A percentile compares a stretch with the other conserved stretches of the same genome.
Conservation (phyloP, 2,113 vertebrate genomes). For the Brachirus orientalis region DNA sequence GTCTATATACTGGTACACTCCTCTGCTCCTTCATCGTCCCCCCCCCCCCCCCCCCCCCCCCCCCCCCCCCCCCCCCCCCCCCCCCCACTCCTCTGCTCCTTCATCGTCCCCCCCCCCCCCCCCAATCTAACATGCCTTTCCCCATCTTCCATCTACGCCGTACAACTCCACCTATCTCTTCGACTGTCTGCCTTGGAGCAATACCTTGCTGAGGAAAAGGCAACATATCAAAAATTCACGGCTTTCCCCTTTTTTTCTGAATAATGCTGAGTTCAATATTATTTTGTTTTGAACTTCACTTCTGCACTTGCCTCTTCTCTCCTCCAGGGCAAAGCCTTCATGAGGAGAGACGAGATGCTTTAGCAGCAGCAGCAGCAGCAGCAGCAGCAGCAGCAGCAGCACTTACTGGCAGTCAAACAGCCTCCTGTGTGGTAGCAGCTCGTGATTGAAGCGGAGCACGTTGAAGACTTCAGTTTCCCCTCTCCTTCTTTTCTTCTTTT, state of each 20-base stretch:
- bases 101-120: conserved; percentile 49
- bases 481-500: not conserved
- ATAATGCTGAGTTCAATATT: conserved; percentile 86
- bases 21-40: conserved; percentile 66
- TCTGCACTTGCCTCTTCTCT: conserved; percentile 56
- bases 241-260: conserved; percentile 79
- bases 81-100: conserved; percentile 43
- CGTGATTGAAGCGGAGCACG: conserved; percentile 49
- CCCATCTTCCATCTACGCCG: conserved; percentile 54
- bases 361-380: conserved; percentile 48
- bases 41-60: no score
- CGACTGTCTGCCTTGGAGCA: conserved; percentile 71
- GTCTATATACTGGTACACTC: conserved; percentile 64
- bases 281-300: conserved; percentile 82
- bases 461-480: conserved; percentile 37
- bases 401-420: conserved; percentile 79
- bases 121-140: conserved; percentile 46
- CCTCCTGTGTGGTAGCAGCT: conserved; percentile 63
- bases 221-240: conserved; percentile 81
- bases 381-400: conserved; percentile 18
- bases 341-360: conserved; percentile 57
- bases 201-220: conserved; percentile 72
- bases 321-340: conserved; percentile 72
- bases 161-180: conserved; percentile 67
- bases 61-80: no score